Evolutionary conservation across 2,888 invertebrate genomes (phyloP).

Genomic region (Balanococcus diminutus): DNA sequence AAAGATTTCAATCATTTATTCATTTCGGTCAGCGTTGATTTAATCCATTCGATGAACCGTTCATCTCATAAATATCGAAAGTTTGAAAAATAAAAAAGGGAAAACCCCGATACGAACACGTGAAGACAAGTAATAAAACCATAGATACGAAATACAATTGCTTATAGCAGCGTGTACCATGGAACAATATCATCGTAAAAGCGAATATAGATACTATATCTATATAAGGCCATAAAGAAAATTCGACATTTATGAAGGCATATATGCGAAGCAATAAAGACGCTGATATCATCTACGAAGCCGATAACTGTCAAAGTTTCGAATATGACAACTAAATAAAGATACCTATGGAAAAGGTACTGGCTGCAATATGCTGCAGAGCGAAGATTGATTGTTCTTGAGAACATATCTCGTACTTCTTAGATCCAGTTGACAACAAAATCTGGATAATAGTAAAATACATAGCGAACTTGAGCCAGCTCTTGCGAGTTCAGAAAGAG

Average conservation of each 20-base stretch:
- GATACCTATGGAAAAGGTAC: not conserved
- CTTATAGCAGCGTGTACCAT: not conserved
- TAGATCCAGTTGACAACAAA: not conserved
- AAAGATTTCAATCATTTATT: too few species aligned
- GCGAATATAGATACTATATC: not conserved
- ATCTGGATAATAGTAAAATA: not conserved
- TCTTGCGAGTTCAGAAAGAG: too few species aligned
- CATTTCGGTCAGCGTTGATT: too few species aligned
- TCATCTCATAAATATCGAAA: too few species aligned
- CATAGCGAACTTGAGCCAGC: not conserved
- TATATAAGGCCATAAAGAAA: not conserved
- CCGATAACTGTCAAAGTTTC: not conserved
- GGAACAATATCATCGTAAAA: not conserved
- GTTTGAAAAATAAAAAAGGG: too few species aligned
- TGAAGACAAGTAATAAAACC: not conserved
- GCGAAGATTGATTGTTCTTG: not conserved
- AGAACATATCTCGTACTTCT: not conserved
- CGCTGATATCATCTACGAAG: not conserved
- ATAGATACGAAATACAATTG: not conserved
- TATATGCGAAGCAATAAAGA: not conserved
- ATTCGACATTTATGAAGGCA: not conserved
- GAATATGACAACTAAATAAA: not conserved
- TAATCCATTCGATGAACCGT: too few species aligned
- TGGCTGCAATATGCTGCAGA: not conserved
- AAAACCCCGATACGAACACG: too few species aligned